Base-by-base conservation (phyloP, 2,888 invertebrate genomes). In the Drosophila quinaria region DNA sequence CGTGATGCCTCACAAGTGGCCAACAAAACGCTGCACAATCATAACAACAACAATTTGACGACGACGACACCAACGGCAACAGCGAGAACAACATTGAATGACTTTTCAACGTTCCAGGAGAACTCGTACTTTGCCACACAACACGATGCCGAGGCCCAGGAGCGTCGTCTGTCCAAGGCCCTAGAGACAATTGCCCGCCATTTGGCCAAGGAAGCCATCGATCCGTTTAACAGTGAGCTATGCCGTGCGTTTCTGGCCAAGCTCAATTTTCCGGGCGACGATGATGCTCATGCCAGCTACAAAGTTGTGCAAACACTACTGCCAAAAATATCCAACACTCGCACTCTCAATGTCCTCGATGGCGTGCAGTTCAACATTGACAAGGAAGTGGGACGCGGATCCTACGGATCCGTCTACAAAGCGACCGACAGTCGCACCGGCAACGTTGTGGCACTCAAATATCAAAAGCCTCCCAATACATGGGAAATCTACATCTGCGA, bases 401-500 rank as follows among this genome's bases (percentile, higher is more conserved):
- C 96, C 58, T 97, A 96, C 90, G 97, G 97, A n/a, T 96, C 96
- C 44, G 97, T 97, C 22, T 96, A 95, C 87, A 93, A 92, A 49
- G 93, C 92, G 2, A 87, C 91, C 0, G 92, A 93, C 63, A 70
- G 82, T 6, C 87, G 89, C 19, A 91, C 91, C 1, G 92, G 92
- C 4, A 89, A 88, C 31, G 87, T 92, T 17, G 96, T 96, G 56
- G 97, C 97, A 29, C 94, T 97, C n/a, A 97, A 98, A 94, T 95
- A 96, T 81, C 97, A 98, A 93, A 97, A 96, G 91, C 97, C 98
- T 0, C 95, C 97, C 55, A 97, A 97, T 92, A 95, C 95, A 46
- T 99, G 98, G 98, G 98, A 99, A 92, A 97, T 96, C 91, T 98
- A 99, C 91, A 97, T 99, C 88, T 97, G 97, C 88, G 91, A 92